Percentiles rank a stretch among this genome's conserved stretches.
These are phyloP conservation scores for Diplodus sargus DNA, from an alignment of 2,797 vertebrate species.

Conservation along the genomic window DNA sequence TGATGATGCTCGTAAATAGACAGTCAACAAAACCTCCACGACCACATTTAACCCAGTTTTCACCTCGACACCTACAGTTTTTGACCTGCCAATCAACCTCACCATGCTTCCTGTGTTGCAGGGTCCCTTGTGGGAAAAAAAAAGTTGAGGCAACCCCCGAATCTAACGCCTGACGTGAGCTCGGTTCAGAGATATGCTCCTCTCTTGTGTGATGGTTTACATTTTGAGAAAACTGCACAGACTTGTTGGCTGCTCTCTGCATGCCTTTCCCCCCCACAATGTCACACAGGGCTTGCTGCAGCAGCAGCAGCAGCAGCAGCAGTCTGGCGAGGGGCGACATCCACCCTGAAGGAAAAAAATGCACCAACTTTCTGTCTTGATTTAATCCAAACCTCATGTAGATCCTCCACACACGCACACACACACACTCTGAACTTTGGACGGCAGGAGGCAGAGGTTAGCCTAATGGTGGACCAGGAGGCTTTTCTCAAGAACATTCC, in stretches of 20 bases:
- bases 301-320: conserved; percentile 56
- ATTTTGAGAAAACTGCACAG: conserved; percentile 44
- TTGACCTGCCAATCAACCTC: conserved; percentile 28
- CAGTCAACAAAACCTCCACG: not conserved
- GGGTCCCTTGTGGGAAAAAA: not conserved
- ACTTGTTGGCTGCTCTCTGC: conserved; percentile 72
- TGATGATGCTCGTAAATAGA: not conserved
- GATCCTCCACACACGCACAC: conserved; percentile 31
- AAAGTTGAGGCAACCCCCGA: conserved; percentile 35
- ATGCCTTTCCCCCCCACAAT: conserved; percentile 49
- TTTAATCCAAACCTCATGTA: conserved; percentile 65
- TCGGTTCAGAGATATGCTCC: not conserved
- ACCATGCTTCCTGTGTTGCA: conserved; percentile 29
- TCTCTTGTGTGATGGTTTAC: not conserved
- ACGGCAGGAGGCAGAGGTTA: conserved; percentile 64
- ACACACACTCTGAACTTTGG: conserved; percentile 73
- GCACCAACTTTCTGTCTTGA: conserved; percentile 74
- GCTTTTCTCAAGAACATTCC: conserved; percentile 74
- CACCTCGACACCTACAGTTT: not conserved
- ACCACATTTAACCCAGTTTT: not conserved
- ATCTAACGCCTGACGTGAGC: not conserved
- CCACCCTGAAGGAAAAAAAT: conserved; percentile 61
- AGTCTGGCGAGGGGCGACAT: conserved; percentile 64
- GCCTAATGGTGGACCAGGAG: conserved; percentile 69
- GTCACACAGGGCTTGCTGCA: conserved; percentile 59